Conservation (phyloP, 30 jellyfish, hydroid and myxozoan genomes). For the Cassiopea xamachana region DNA sequence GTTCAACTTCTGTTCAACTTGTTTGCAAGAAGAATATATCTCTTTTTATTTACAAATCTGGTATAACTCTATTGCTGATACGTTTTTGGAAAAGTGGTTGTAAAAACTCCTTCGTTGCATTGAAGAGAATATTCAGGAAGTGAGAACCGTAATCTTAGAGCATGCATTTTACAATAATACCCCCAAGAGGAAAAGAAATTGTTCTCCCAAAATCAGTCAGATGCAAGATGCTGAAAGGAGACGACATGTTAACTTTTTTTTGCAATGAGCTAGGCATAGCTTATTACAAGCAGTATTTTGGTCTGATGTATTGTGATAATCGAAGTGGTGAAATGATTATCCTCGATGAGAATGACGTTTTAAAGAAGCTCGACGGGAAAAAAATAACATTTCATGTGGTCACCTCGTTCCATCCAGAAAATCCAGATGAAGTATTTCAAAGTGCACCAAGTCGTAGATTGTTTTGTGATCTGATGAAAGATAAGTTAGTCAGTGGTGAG, state of each 20-base stretch:
- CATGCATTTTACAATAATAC: constrained; percentile 37
- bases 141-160: not conserved
- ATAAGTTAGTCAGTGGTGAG: constrained; percentile 54
- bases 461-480: constrained; percentile 69
- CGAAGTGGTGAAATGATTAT: constrained; percentile 69
- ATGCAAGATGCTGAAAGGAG: constrained; percentile 21
- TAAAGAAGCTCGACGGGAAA: constrained; percentile 44
- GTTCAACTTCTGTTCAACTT: no score
- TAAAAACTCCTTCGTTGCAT: not conserved
- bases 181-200: constrained; percentile 55
- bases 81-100: not conserved
- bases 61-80: not conserved
- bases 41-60: no score
- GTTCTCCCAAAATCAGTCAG: constrained; percentile 33
- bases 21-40: no score
- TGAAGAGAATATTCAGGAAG: not conserved
- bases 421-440: constrained; percentile 63
- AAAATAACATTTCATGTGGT: constrained; percentile 48
- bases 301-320: constrained; percentile 60
- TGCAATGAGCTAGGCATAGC: constrained; percentile 31
- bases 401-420: constrained; percentile 57
- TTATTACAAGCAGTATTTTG: constrained; percentile 60
- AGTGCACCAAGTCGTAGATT: constrained; percentile 43
- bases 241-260: constrained; percentile 33
- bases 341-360: constrained; percentile 43